These are phyloP conservation scores for Aptenodytes patagonicus DNA, from an alignment of 2,113 vertebrate species.

Conservation along the genomic window DNA sequence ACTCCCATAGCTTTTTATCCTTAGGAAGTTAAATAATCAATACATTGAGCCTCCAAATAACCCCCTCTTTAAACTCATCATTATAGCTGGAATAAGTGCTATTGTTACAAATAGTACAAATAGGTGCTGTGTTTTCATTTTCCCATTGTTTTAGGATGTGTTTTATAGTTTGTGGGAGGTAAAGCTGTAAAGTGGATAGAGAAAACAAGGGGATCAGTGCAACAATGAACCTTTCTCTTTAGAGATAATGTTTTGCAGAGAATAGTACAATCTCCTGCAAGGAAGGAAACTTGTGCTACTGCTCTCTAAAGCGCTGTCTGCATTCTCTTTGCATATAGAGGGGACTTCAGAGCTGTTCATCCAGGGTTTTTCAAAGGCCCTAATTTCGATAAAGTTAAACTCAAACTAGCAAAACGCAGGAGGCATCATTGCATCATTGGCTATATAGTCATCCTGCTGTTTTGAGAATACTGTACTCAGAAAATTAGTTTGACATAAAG, in stretches of 20 bases:
- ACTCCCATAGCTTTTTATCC: background rate
- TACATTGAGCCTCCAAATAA: background rate
- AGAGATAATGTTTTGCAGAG: background rate
- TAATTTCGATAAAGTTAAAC: constrained; percentile 13
- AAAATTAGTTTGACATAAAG: constrained; percentile 43
- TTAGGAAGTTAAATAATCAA: constrained; percentile 17
- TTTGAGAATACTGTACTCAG: constrained; percentile 6
- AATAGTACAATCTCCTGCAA: background rate
- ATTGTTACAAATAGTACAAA: no score
- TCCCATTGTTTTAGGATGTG: background rate
- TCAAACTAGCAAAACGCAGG: background rate
- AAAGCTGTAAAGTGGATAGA: background rate
- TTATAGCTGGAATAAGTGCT: background rate
- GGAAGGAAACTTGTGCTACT: background rate
- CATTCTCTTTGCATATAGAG: background rate
- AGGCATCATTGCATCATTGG: background rate
- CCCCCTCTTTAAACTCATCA: background rate
- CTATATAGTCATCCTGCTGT: background rate
- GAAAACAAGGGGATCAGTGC: background rate
- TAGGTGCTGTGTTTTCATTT: background rate
- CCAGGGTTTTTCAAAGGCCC: background rate
- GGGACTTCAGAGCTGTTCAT: background rate
- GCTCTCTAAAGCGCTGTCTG: background rate
- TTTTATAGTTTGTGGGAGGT: background rate
- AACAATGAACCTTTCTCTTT: background rate